phyloP scores from a whole-genome alignment of 2,113 vertebrate genomes.

The Oryzias celebensis region DNA sequence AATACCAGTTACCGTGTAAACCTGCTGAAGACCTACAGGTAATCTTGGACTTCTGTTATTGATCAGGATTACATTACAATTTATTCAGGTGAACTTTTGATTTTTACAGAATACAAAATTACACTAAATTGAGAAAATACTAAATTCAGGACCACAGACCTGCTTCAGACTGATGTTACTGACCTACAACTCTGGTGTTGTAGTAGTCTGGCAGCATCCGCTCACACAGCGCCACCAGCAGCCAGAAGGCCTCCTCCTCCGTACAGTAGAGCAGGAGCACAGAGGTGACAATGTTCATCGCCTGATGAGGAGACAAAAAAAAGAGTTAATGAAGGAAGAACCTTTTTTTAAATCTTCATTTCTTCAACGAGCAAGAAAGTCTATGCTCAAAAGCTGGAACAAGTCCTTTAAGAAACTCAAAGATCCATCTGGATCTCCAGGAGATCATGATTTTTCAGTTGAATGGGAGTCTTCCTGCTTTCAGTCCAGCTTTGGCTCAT shows the following conservation, averaged over 20 bases:
- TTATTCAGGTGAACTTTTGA: too few species aligned
- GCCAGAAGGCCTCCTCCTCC: conserved; percentile 97
- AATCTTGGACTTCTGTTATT: too few species aligned
- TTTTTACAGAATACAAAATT: too few species aligned
- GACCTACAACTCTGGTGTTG: conserved; percentile 96
- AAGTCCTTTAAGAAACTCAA: too few species aligned
- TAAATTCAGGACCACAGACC: neutral
- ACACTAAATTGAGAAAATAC: too few species aligned
- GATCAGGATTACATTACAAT: too few species aligned
- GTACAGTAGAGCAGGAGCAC: conserved; percentile 92
- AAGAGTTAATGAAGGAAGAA: neutral
- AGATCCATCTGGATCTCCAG: too few species aligned
- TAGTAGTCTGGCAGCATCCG: conserved; percentile 97
- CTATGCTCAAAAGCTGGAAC: neutral
- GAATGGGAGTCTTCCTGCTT: too few species aligned
- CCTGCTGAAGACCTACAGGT: too few species aligned
- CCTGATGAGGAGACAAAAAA: conserved; percentile 68
- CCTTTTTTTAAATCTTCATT: neutral
- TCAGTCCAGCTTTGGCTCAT: too few species aligned
- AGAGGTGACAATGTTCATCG: conserved; percentile 98
- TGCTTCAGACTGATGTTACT: conserved; percentile 57
- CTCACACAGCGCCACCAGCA: conserved; percentile 94
- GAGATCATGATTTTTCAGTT: too few species aligned
- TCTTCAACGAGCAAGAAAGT: neutral
- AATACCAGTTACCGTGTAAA: too few species aligned